These are phyloP conservation scores for Brachirus orientalis DNA, from an alignment of 2,113 vertebrate species.

Conservation along the genomic window DNA sequence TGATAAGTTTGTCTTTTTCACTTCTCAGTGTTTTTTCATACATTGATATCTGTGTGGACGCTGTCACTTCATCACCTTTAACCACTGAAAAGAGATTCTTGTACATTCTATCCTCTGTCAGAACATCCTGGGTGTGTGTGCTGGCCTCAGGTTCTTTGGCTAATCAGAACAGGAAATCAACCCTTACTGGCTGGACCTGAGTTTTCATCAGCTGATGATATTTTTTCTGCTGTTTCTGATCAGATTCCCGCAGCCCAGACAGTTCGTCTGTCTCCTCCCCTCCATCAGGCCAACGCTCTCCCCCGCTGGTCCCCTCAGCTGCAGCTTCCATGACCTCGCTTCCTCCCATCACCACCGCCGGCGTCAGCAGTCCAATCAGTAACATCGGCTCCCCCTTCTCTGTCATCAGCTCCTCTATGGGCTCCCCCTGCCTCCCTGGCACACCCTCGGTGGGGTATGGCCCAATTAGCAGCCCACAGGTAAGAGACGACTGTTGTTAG, in stretches of 20 bases:
- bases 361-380: constrained; percentile 84
- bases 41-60: no score
- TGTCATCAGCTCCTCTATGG: constrained; percentile 92
- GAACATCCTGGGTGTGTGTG: no score
- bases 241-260: constrained; percentile 91
- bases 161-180: neutral
- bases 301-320: constrained; percentile 75
- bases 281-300: constrained; percentile 81
- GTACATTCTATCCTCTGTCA: no score
- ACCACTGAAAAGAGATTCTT: no score
- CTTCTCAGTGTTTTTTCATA: no score
- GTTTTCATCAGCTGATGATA: neutral
- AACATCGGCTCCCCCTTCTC: constrained; percentile 90
- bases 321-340: constrained; percentile 82
- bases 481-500: constrained; percentile 35
- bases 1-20: no score
- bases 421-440: constrained; percentile 89
- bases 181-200: neutral
- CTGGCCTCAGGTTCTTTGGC: no score
- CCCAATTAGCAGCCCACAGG: constrained; percentile 92
- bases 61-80: no score
- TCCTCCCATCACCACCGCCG: constrained; percentile 80
- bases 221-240: constrained; percentile 9
- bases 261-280: constrained; percentile 90
- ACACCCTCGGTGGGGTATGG: constrained; percentile 91